Evolutionary conservation across 2,113 vertebrate species (phyloP).

Genomic region (Amazona vittata): DNA sequence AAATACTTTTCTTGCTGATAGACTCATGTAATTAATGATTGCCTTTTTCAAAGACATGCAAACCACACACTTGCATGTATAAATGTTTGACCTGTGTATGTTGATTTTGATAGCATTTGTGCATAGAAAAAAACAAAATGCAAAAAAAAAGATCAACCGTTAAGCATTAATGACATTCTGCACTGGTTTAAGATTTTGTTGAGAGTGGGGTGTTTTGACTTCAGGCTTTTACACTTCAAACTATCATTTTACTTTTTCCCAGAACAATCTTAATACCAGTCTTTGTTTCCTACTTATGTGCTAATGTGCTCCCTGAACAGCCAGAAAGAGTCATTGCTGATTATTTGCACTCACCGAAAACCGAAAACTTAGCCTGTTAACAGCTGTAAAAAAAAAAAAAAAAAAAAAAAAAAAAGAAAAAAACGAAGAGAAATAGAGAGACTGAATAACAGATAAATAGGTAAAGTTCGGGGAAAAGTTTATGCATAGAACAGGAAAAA

Average conservation of each 20-base stretch:
- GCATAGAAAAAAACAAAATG: accelerated
- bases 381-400: not conserved
- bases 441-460: constrained; percentile 9
- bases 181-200: not conserved
- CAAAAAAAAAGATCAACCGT: not conserved
- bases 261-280: not conserved
- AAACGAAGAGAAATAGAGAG: not conserved
- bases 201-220: not conserved
- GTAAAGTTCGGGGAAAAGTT: constrained; percentile 3
- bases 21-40: not conserved
- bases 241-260: constrained; percentile 9
- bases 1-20: not conserved
- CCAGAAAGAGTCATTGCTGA: constrained; percentile 18
- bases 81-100: not conserved
- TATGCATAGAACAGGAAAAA: not conserved
- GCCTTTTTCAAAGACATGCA: not conserved
- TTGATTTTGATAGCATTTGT: not conserved
- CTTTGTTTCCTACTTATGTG: constrained; percentile 59
- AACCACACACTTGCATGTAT: not conserved
- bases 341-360: constrained; percentile 20
- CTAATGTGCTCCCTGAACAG: constrained; percentile 41
- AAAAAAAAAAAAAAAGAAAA: not conserved
- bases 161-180: not conserved
- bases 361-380: not conserved
- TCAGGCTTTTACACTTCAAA: not conserved